These are phyloP conservation scores for Nasonia vitripennis DNA, from an alignment of 1,140 invertebrate genomes.

Conservation along the genomic window DNA sequence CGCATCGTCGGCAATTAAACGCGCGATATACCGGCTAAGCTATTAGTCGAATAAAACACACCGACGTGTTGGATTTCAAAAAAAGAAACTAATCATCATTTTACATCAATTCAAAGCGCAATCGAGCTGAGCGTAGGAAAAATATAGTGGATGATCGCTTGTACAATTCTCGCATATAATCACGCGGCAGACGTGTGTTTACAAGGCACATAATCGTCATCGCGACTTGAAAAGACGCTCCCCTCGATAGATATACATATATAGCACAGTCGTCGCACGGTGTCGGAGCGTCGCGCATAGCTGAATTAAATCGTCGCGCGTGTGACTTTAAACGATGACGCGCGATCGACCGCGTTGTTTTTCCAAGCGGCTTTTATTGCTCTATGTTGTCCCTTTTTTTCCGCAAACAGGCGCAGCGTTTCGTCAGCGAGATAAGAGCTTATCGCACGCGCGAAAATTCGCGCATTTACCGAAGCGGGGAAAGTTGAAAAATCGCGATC, in stretches of 20 bases:
- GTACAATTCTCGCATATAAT: neutral
- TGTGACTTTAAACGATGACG: neutral
- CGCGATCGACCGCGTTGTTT: neutral
- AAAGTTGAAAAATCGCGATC: too few relatives aligned
- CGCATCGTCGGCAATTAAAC: too few relatives aligned
- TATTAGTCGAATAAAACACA: too few relatives aligned
- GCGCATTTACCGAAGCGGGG: neutral
- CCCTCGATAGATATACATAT: too few relatives aligned
- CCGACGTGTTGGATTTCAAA: too few relatives aligned
- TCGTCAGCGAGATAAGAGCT: neutral
- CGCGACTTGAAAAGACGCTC: neutral
- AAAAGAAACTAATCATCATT: too few relatives aligned
- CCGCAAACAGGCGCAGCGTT: neutral
- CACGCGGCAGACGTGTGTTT: neutral
- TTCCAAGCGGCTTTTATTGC: neutral
- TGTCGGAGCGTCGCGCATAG: too few relatives aligned
- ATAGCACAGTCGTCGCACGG: too few relatives aligned
- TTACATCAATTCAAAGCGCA: too few relatives aligned
- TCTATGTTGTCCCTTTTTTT: too few relatives aligned
- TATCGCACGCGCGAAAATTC: neutral
- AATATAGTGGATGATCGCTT: neutral
- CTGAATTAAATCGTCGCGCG: too few relatives aligned
- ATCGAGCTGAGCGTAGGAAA: neutral
- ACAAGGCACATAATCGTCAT: neutral
- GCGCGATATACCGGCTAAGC: too few relatives aligned